Percentiles rank a stretch among this genome's conserved stretches.
Evolutionary conservation across 2,888 invertebrate species (phyloP).

Genomic region (Scrobipalpa atriplicella): DNA sequence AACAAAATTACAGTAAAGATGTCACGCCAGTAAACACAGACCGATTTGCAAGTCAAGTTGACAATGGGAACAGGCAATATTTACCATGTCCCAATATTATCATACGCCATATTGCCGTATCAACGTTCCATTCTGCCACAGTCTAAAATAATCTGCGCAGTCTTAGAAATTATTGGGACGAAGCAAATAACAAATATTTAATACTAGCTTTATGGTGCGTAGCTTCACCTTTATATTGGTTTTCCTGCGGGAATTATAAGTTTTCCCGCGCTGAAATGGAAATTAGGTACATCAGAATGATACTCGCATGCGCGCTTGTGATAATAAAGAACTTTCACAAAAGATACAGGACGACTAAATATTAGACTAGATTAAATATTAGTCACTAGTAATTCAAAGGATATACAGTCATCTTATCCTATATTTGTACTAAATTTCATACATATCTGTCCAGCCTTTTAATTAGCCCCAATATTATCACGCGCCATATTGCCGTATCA

Average conservation of each 20-base stretch:
- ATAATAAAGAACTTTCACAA: no score
- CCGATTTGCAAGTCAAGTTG: constrained; percentile 20
- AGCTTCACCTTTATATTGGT: background rate
- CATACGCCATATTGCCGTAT: constrained; percentile 55
- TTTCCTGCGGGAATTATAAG: background rate
- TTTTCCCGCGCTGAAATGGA: background rate
- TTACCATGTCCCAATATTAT: constrained; percentile 29
- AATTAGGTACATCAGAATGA: background rate
- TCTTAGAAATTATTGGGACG: constrained; percentile 73
- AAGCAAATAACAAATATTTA: constrained; percentile 71
- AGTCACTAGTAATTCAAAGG: no score
- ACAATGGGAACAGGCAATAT: constrained; percentile 28
- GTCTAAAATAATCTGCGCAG: constrained; percentile 74
- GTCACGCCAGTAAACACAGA: background rate
- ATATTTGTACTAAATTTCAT: no score
- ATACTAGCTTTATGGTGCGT: constrained; percentile 37
- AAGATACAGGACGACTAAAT: no score
- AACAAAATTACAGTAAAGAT: constrained; percentile 3
- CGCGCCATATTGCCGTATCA: constrained; percentile 57
- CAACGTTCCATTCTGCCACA: constrained; percentile 58
- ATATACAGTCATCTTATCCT: no score
- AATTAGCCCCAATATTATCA: constrained; percentile 30
- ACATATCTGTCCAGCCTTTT: no score
- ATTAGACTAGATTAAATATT: no score
- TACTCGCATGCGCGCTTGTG: background rate